Evolutionary conservation across 2,888 invertebrate genomes (phyloP).

Genomic region (Ophonus ardosiacus): DNA sequence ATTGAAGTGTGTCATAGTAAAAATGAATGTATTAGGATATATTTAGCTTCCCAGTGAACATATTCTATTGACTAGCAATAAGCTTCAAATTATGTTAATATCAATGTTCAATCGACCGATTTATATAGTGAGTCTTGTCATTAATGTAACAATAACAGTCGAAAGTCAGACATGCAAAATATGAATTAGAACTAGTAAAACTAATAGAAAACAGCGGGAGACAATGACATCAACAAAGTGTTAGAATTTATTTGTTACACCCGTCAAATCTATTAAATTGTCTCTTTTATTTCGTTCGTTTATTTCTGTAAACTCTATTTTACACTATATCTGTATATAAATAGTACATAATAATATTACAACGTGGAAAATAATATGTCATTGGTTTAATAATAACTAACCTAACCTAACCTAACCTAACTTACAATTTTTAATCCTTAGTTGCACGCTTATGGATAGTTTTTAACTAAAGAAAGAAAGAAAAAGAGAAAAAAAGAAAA

Average conservation of each 20-base stretch:
- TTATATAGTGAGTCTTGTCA: slow-evolving; percentile 27
- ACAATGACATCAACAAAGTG: background rate
- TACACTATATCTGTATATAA: background rate
- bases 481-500: too few species aligned
- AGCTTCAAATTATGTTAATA: slow-evolving; percentile 27
- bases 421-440: too few species aligned
- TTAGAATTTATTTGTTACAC: slow-evolving; percentile 22
- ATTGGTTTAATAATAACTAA: background rate
- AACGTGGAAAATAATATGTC: background rate
- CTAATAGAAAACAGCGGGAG: background rate
- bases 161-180: slow-evolving; percentile 40
- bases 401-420: too few species aligned
- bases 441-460: too few species aligned
- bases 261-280: slow-evolving; percentile 7
- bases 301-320: background rate
- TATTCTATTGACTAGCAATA: slow-evolving; percentile 21
- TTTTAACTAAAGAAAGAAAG: too few species aligned
- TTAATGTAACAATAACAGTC: slow-evolving; percentile 35
- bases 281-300: background rate
- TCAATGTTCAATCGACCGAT: slow-evolving; percentile 24
- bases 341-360: background rate
- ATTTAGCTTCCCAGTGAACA: background rate
- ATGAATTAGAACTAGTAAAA: slow-evolving; percentile 21
- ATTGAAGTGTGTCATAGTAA: background rate
- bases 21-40: background rate